A percentile compares a stretch with the other conserved stretches of the same genome.
Evolutionary conservation across 2,113 vertebrate genomes (phyloP).

Genomic region (Ptilonorhynchus violaceus): DNA sequence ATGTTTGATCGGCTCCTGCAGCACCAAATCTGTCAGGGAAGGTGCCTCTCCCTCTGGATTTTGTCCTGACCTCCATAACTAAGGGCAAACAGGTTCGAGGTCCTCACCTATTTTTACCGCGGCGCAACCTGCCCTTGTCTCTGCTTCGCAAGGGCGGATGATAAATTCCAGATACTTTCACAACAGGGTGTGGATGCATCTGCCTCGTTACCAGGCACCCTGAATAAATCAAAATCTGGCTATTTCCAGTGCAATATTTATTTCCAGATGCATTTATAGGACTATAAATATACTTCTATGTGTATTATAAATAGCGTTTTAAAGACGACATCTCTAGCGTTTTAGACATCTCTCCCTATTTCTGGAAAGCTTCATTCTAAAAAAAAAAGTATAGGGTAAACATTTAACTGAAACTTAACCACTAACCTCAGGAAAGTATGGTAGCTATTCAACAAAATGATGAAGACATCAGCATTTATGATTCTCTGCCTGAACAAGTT

Average conservation of each 20-base stretch:
- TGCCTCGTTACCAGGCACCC: neutral
- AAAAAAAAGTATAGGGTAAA: neutral
- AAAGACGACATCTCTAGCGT: neutral
- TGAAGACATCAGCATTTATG: neutral
- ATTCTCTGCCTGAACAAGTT: neutral
- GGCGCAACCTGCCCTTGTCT: neutral
- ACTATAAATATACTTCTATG: neutral
- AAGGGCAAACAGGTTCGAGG: neutral
- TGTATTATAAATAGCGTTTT: neutral
- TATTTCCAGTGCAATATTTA: neutral
- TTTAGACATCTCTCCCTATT: neutral
- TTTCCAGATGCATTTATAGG: neutral
- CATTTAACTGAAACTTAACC: neutral
- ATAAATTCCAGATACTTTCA: neutral
- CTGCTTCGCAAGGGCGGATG: neutral
- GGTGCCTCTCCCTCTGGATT: neutral
- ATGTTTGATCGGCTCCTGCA: neutral
- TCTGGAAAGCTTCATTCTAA: neutral
- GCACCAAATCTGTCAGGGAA: neutral
- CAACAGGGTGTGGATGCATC: neutral
- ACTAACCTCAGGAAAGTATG: neutral
- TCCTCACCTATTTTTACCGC: neutral
- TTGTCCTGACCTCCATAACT: neutral
- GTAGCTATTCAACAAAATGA: neutral
- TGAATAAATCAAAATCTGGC: neutral